phyloP scores from a whole-genome alignment of 2,113 vertebrate genomes.

The pig (Sus scrofa) region DNA sequence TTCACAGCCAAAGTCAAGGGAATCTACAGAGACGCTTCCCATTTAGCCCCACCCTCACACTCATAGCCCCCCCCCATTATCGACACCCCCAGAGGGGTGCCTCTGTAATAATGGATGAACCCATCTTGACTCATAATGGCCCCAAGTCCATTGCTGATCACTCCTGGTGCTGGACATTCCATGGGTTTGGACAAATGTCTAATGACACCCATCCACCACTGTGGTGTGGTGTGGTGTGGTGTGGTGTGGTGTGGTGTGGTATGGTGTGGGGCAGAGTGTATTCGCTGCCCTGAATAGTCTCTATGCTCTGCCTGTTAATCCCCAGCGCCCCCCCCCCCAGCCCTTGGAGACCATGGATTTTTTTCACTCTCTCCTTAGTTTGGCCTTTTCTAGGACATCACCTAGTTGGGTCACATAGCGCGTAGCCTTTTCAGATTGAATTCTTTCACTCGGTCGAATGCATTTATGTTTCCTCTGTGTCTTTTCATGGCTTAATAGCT shows the following conservation, averaged over 20 bases:
- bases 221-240: rapidly evolving
- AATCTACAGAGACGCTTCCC: neutral
- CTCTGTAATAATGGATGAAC: neutral
- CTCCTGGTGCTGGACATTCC: neutral
- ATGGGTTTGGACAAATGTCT: neutral
- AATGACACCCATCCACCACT: neutral
- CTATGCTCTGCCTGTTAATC: neutral
- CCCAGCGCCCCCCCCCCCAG: neutral
- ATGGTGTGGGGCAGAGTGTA: neutral
- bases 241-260: rapidly evolving
- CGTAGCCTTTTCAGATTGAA: neutral
- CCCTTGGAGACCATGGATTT: neutral
- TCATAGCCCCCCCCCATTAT: neutral
- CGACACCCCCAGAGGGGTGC: neutral
- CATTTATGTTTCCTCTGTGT: neutral
- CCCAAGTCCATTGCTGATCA: neutral
- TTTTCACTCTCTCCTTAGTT: too few relatives aligned
- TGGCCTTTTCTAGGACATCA: neutral
- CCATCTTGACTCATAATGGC: neutral
- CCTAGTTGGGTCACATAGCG: neutral
- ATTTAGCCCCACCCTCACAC: rapidly evolving
- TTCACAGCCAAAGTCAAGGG: neutral
- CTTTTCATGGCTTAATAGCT: neutral
- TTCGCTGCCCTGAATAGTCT: neutral
- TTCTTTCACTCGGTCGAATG: neutral